Percentiles rank a stretch among this genome's conserved stretches.
Evolutionary conservation across 2,797 vertebrate genomes (phyloP).

Genomic region (Protosalanx chinensis): DNA sequence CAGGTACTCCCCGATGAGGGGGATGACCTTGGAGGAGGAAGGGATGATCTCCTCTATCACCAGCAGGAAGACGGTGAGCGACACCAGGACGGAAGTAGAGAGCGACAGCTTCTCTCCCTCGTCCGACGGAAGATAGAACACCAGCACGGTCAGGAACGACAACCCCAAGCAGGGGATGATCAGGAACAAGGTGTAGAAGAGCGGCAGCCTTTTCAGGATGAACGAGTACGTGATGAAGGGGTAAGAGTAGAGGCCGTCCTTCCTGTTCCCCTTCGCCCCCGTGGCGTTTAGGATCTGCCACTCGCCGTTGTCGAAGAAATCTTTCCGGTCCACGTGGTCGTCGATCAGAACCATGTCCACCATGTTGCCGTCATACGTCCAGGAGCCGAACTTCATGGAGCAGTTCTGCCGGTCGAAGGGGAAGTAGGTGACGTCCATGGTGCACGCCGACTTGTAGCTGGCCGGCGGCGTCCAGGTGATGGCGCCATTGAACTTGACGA

Average conservation of each 20-base stretch:
- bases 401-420: conserved; percentile 97
- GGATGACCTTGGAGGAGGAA: conserved; percentile 96
- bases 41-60: conserved; percentile 99
- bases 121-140: conserved; percentile 96
- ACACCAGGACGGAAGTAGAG: conserved; percentile 94
- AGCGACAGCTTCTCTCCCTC: conserved; percentile 96
- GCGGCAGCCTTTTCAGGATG: conserved; percentile 87
- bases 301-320: conserved; percentile 97
- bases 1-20: conserved; percentile 93
- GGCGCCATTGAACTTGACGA: conserved; percentile 83
- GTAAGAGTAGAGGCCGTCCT: conserved; percentile 82
- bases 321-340: conserved; percentile 88
- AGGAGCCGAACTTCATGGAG: conserved; percentile 98
- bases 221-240: conserved; percentile 93
- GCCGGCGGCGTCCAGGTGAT: conserved; percentile 92
- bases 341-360: conserved; percentile 89
- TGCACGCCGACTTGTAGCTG: conserved; percentile 96
- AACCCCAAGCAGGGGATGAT: conserved; percentile 93
- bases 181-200: conserved; percentile 97
- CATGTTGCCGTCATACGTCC: conserved; percentile 95
- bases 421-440: conserved; percentile 96
- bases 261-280: conserved; percentile 82
- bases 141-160: conserved; percentile 91
- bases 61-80: conserved; percentile 95
- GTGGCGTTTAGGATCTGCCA: conserved; percentile 95